Conservation (phyloP, 1,140 invertebrate genomes). For the Drosophila asahinai region DNA sequence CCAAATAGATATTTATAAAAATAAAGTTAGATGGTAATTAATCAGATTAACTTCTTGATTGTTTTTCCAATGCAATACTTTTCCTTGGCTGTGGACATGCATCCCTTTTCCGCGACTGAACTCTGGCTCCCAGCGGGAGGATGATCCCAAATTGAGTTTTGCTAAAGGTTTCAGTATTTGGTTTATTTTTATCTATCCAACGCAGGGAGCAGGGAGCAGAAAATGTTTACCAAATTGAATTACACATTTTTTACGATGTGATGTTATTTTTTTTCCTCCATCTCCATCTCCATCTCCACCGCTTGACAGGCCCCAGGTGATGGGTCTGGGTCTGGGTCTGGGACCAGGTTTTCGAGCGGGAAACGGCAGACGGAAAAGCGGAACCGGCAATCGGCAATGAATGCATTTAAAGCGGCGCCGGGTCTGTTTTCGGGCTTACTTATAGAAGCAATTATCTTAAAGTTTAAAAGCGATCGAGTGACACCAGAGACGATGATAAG, state of each 20-base stretch:
- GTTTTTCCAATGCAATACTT: too few relatives aligned
- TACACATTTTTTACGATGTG: constrained; percentile 46
- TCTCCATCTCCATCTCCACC: not conserved
- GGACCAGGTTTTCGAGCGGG: not conserved
- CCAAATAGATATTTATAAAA: too few relatives aligned
- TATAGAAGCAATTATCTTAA: constrained; percentile 3
- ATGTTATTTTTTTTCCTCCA: constrained; percentile 31
- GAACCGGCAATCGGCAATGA: constrained; percentile 14
- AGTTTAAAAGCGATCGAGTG: constrained; percentile 12
- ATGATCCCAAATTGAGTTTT: constrained; percentile 59
- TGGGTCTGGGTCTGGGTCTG: too few relatives aligned
- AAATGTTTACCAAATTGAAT: constrained; percentile 59
- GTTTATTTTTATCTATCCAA: constrained; percentile 36
- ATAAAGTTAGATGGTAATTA: too few relatives aligned
- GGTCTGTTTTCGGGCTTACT: not conserved
- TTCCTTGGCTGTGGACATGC: not conserved
- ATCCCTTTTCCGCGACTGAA: not conserved
- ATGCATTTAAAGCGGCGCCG: constrained; percentile 31
- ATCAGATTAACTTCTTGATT: too few relatives aligned
- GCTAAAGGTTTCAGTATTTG: constrained; percentile 31
- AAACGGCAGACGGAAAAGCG: not conserved
- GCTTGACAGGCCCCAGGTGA: constrained; percentile 17
- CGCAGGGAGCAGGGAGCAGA: constrained; percentile 22
- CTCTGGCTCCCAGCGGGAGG: not conserved
- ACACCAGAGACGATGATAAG: not conserved